Base-by-base conservation (phyloP, 2,113 vertebrate species). In the Balaeniceps rex region DNA sequence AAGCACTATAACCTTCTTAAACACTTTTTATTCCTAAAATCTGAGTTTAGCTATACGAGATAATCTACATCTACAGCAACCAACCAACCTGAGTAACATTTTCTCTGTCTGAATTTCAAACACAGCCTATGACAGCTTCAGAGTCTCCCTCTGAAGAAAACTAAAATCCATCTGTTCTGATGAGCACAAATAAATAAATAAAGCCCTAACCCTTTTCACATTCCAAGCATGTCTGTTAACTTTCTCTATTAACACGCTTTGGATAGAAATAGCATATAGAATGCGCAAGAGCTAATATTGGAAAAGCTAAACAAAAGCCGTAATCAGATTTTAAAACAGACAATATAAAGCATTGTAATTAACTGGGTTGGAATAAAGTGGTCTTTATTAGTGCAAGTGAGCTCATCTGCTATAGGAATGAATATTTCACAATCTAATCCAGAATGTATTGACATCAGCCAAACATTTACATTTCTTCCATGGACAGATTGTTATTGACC, bases 401-500 rank as follows among this genome's bases (percentile, higher is more conserved):
- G 69, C 86, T 97, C 93, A 95, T 91, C 90, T 97, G 66, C 61
- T 91, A 29, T 81, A 95, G 74, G 88, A 94, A 95, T 97, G 96
- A 97, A 97, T 96, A 97, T 97, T 97, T 94, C 89, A 96, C 95
- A 38, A 94, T 94, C 88, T 94, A 96, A 95, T 92, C 91, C 91
- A 86, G 84, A 85, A 88, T 63, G 68, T 96, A 98, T 96, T 96
- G 96, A 97, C 88, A 97, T 75, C 69, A 93, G 79, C 69, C 92
- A 96, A 97, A 95, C 96, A 97, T 98, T 97, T 97, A 95, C 97
- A 95, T 96, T 94, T 94, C 92, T 96, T 65, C 95, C 94, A 60
- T 96, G 78, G 96, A 95, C 95, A 97, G 96, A 94, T 97, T 97
- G 75, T 87, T 97, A 97, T 96, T 98, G 98, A 98, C 97, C 96